Conservation (phyloP, 2,113 vertebrate genomes). For the Nothocercus julius region DNA sequence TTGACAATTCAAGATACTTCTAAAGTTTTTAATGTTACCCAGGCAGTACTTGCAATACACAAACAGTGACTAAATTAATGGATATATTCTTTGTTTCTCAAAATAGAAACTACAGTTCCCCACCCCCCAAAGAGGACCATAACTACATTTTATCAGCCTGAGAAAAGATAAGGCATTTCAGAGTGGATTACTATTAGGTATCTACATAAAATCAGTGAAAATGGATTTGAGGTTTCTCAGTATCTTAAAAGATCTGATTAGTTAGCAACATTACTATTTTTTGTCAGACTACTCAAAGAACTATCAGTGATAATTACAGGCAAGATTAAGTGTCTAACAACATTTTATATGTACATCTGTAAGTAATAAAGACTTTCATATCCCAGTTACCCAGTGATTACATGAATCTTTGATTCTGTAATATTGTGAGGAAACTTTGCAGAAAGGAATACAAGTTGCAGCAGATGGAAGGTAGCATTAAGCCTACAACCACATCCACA, state of each 20-base stretch:
- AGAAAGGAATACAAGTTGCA: not conserved
- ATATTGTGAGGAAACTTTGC: not conserved
- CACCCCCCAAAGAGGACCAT: not conserved
- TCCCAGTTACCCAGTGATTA: not conserved
- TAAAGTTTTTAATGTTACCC: not conserved
- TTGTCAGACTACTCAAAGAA: not conserved
- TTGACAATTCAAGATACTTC: not conserved
- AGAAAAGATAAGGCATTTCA: not conserved
- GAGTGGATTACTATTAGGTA: not conserved
- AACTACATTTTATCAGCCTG: not conserved
- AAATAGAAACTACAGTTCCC: not conserved
- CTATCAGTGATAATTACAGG: not conserved
- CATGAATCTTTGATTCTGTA: not conserved
- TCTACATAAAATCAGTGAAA: not conserved
- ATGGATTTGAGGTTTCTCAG: not conserved
- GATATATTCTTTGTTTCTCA: not conserved
- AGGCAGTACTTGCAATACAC: fast-evolving
- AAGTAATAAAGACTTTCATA: not conserved
- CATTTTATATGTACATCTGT: not conserved
- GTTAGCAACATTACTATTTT: not conserved
- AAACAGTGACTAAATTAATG: not conserved
- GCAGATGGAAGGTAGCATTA: not conserved
- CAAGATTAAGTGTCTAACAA: not conserved
- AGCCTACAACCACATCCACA: not conserved
- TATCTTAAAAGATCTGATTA: not conserved